phyloP scores from a whole-genome alignment of 53 echinoderm and acorn worm genomes.

The Pentamera pediparva region DNA sequence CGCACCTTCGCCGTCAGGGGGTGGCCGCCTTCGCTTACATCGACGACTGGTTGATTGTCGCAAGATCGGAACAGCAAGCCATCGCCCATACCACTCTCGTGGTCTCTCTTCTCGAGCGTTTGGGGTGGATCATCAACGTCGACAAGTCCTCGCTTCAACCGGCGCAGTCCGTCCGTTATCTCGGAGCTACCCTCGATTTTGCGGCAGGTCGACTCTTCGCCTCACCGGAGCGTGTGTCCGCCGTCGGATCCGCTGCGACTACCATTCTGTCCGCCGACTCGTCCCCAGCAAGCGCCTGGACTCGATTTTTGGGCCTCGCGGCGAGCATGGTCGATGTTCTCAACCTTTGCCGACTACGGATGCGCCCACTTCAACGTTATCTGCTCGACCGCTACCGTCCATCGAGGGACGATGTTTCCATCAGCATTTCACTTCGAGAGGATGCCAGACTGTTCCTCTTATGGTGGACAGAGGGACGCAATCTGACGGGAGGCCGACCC shows the following conservation, averaged over 20 bases:
- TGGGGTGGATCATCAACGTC: too few species aligned
- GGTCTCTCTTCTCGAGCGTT: too few species aligned
- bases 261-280: neutral
- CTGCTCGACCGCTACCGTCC: constrained; percentile 2
- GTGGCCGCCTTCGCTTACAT: too few species aligned
- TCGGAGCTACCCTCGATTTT: too few species aligned
- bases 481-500: neutral
- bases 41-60: too few species aligned
- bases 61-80: too few species aligned
- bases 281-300: neutral
- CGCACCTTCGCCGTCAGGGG: too few species aligned
- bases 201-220: too few species aligned
- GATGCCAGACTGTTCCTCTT: neutral
- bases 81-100: too few species aligned
- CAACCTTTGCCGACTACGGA: neutral
- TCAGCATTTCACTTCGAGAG: neutral
- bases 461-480: constrained; percentile 3
- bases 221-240: neutral
- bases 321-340: neutral
- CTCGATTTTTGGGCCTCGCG: neutral
- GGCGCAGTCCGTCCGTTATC: too few species aligned
- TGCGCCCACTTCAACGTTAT: too few species aligned
- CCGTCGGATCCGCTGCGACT: neutral
- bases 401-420: neutral
- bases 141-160: too few species aligned